Evolutionary conservation across 2,888 invertebrate genomes (phyloP).

Genomic region (Drosophila demipolita): DNA sequence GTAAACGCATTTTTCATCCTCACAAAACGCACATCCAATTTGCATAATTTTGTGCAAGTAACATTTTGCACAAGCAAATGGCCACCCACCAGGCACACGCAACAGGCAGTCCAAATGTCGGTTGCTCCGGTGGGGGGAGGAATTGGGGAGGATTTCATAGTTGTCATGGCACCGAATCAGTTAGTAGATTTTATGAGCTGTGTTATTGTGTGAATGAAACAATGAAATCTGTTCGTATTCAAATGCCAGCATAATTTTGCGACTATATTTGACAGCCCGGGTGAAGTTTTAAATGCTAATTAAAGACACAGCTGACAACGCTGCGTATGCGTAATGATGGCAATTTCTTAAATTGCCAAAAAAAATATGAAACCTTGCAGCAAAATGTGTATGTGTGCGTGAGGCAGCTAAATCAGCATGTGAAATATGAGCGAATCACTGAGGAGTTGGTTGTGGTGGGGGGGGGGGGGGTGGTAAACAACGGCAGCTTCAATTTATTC

Average conservation of each 20-base stretch:
- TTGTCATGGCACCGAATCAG: slow-evolving; percentile 58
- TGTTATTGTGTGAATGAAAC: slow-evolving; percentile 62
- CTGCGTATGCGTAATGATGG: slow-evolving; percentile 46
- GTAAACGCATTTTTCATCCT: slow-evolving; percentile 58
- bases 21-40: slow-evolving; percentile 78
- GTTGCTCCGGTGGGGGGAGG: slow-evolving; percentile 1
- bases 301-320: slow-evolving; percentile 57
- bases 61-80: slow-evolving; percentile 68
- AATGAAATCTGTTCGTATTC: slow-evolving; percentile 58
- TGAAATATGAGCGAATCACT: slow-evolving; percentile 47
- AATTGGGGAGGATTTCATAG: slow-evolving; percentile 13
- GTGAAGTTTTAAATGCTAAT: slow-evolving; percentile 59
- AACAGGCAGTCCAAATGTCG: slow-evolving; percentile 50
- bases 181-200: slow-evolving; percentile 70
- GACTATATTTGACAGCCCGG: slow-evolving; percentile 22
- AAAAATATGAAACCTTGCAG: slow-evolving; percentile 29
- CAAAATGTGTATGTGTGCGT: slow-evolving; percentile 28
- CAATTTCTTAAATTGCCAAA: slow-evolving; percentile 44
- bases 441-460: not conserved
- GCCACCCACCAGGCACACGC: slow-evolving; percentile 50
- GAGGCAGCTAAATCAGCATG: slow-evolving; percentile 48
- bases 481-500: not conserved
- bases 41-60: slow-evolving; percentile 77
- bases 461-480: not conserved
- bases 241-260: slow-evolving; percentile 12